Conservation (phyloP, 2,113 vertebrate genomes). For the Tachuris rubrigastra region DNA sequence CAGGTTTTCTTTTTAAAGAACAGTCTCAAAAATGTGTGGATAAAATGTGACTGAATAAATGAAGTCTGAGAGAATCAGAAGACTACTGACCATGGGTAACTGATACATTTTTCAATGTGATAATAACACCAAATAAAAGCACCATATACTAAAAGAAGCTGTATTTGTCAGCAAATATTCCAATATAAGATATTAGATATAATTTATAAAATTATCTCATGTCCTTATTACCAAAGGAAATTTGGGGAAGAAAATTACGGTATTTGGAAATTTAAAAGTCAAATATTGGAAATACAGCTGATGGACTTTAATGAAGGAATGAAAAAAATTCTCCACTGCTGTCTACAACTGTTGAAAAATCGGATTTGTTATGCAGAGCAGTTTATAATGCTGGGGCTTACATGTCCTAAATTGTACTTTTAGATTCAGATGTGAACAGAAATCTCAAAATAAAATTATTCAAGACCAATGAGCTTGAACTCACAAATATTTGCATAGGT, state of each 20-base stretch:
- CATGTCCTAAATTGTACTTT: background rate
- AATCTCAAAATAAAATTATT: background rate
- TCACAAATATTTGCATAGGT: background rate
- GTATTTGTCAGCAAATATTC: background rate
- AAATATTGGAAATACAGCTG: background rate
- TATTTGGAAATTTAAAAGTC: slow-evolving; percentile 6
- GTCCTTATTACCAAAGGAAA: background rate
- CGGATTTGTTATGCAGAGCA: background rate
- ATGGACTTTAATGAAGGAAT: background rate
- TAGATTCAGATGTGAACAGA: background rate
- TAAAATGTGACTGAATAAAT: background rate
- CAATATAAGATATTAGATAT: background rate
- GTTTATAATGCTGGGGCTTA: background rate
- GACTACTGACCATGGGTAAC: background rate
- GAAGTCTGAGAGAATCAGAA: background rate
- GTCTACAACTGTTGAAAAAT: background rate
- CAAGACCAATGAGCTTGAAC: background rate
- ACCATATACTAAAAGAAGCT: background rate
- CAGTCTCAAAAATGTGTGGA: background rate
- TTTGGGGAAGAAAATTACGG: background rate
- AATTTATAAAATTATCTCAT: background rate
- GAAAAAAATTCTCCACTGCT: background rate
- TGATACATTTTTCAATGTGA: background rate
- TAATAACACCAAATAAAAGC: background rate
- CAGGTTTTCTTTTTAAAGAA: background rate